A percentile compares a stretch with the other conserved stretches of the same genome.
Evolutionary conservation across 2,113 vertebrate species (phyloP).

Genomic region (Empidonax alnorum): DNA sequence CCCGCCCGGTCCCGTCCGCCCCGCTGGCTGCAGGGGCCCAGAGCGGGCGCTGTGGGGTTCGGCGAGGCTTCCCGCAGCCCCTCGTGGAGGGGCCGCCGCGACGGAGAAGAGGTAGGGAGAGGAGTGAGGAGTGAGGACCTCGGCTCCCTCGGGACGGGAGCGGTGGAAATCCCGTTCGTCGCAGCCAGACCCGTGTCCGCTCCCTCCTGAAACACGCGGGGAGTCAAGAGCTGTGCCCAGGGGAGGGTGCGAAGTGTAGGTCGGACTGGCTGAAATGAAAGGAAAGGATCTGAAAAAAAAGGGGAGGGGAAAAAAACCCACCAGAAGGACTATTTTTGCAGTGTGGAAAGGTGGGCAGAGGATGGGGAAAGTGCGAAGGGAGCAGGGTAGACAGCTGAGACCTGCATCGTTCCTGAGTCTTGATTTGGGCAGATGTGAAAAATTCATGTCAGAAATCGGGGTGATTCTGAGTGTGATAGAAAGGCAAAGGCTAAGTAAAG

Average conservation of each 20-base stretch:
- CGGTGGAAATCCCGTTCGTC: too few species aligned
- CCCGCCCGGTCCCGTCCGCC: background rate
- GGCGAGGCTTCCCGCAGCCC: background rate
- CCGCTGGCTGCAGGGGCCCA: background rate
- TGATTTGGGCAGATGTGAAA: background rate
- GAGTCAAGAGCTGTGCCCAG: background rate
- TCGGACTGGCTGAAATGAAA: background rate
- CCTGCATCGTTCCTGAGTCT: background rate
- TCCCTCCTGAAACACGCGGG: rapidly evolving
- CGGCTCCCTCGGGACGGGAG: background rate
- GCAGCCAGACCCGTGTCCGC: rapidly evolving
- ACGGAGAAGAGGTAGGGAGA: background rate
- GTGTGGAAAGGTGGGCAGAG: background rate
- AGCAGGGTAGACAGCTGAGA: background rate
- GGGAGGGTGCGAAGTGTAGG: background rate
- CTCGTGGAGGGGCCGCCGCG: background rate
- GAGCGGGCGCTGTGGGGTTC: background rate
- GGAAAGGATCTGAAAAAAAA: background rate
- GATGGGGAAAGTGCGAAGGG: background rate
- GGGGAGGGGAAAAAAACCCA: too few species aligned
- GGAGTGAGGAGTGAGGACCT: background rate
- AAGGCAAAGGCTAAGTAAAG: background rate
- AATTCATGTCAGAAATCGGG: background rate
- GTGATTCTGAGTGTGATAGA: background rate
- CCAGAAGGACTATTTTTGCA: background rate